Conservation (phyloP, 1,140 invertebrate genomes). For the Tyrophagus putrescentiae region DNA sequence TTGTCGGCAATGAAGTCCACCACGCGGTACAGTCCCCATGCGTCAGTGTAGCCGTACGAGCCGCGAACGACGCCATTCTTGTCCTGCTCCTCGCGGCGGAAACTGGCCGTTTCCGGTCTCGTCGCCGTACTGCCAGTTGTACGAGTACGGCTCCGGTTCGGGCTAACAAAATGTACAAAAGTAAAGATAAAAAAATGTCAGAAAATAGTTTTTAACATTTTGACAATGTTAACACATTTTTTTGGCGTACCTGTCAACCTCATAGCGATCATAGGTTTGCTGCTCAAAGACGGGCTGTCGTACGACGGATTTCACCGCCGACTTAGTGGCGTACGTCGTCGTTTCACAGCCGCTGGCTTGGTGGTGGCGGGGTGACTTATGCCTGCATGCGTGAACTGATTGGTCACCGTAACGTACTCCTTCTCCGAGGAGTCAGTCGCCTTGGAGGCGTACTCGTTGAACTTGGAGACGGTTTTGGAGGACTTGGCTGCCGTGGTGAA, state of each 20-base stretch:
- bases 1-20: conserved; percentile 28
- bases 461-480: background rate
- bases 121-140: conserved; percentile 22
- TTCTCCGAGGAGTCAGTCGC: background rate
- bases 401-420: background rate
- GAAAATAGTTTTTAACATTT: too few species aligned
- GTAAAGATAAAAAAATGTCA: too few species aligned
- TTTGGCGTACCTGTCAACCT: too few species aligned
- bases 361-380: too few species aligned
- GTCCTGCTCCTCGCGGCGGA: conserved; percentile 23
- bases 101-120: conserved; percentile 24
- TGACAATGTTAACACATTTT: conserved; percentile 5
- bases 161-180: background rate
- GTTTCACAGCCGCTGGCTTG: background rate
- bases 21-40: conserved; percentile 25
- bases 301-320: too few species aligned
- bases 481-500: background rate
- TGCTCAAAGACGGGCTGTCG: conserved; percentile 4
- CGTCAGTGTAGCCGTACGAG: conserved; percentile 28
- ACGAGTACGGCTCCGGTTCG: conserved; percentile 24
- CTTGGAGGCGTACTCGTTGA: background rate
- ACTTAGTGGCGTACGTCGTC: background rate
- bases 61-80: conserved; percentile 24
- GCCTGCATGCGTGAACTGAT: too few species aligned
- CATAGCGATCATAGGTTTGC: background rate